A percentile compares a stretch with the other conserved stretches of the same genome.
Evolutionary conservation across 1,140 invertebrate genomes (phyloP).

Genomic region (Vollenhovia emeryi): DNA sequence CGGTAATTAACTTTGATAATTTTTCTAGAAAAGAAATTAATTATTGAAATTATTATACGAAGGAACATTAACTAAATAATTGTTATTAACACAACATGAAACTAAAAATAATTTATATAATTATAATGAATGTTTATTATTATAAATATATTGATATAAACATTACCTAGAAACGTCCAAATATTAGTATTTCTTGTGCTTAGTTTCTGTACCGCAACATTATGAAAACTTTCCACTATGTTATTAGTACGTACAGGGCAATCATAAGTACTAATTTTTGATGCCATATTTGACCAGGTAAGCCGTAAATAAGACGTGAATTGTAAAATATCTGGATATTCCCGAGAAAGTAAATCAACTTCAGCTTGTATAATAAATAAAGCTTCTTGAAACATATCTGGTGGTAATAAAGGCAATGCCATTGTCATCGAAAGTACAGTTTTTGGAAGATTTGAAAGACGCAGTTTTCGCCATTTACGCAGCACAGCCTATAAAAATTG

Average conservation of each 20-base stretch:
- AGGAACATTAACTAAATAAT: background rate
- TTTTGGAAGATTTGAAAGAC: conserved; percentile 2
- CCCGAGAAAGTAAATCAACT: background rate
- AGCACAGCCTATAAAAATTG: background rate
- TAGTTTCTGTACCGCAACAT: conserved; percentile 1
- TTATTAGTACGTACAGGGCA: too few relatives aligned
- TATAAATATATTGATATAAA: background rate
- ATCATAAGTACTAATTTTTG: conserved; percentile 21
- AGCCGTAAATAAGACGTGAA: background rate
- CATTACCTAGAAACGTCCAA: conserved; percentile 23
- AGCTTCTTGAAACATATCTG: conserved; percentile 26
- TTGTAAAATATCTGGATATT: conserved; percentile 36
- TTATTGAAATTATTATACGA: background rate
- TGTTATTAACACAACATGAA: background rate
- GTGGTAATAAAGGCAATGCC: background rate
- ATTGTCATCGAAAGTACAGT: conserved; percentile 24
- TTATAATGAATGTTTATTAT: background rate
- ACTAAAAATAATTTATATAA: background rate
- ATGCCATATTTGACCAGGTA: conserved; percentile 29
- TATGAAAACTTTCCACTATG: conserved; percentile 43
- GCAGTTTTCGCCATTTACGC: conserved; percentile 22
- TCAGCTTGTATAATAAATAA: conserved; percentile 13
- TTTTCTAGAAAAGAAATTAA: background rate
- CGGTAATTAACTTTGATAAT: conserved; percentile 10
- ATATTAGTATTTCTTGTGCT: conserved; percentile 14